Evolutionary conservation across 2,888 invertebrate genomes (phyloP), one percentile per base, ranked within the genome.

Genomic region (Antheraea assamensis): DNA sequence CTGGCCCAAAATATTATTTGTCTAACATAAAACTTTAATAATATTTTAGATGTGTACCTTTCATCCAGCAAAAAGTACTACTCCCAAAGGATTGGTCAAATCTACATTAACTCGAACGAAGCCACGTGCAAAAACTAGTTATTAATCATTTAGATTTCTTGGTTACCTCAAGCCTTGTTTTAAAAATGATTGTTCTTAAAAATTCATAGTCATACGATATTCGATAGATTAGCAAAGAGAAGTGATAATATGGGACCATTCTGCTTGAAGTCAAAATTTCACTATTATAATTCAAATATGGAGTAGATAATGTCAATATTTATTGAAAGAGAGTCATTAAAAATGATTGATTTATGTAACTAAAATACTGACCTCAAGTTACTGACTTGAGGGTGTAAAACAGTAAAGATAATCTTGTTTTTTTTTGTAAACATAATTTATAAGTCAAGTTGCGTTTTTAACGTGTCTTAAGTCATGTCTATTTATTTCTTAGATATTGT

Each of bases 401-500:
- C 19, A 0, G 27, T 64, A 17, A 10, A 27, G 24, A 61, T 61
- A 8, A 13, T 3, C 4, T 61, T 64, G 17, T 42, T 42, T 42
- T 42, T 42, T 47, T 30, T 66, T 70, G 30, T 73, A 70, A 61
- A 70, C 35, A 42, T 73, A 70, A 66, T n/a, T 30, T 49, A n/a
- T 73, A 73, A 73, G 73, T 73, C 42, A 73, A 70, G 3, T 47
- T 70, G 27, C 55, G 42, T n/a, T 68, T 70, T 73, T 42, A 49
- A 72, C 7, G 70, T 77, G 76, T 81, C 58, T 80, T 85, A 86
- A 88, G 87, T 88, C 87, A 87, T 81, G 81, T 73, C 55, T 88
- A 87, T 88, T 87, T 87, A 87, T 87, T 86, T 82, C 79, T 79
- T 35, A 68, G 35, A 68, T 84, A 80, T 82, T 76, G 78, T 81